A percentile compares a stretch with the other conserved stretches of the same genome.
Evolutionary conservation across 2,113 vertebrate species (phyloP).

Genomic region (Forbesichthys agassizii): DNA sequence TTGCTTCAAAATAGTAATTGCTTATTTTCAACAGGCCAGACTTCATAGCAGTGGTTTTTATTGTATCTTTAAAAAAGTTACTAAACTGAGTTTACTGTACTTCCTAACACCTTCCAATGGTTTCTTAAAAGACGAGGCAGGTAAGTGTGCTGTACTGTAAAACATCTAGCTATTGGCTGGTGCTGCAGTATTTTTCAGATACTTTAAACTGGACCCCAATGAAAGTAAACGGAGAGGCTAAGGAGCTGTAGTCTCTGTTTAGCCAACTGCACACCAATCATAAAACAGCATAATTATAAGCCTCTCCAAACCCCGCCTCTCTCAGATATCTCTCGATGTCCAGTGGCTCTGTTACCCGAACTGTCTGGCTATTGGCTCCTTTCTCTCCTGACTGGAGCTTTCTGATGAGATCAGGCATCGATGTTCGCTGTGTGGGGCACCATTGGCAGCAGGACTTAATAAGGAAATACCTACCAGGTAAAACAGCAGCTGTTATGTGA

Average conservation of each 20-base stretch:
- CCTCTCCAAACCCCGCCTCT: slow-evolving; percentile 71
- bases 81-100: slow-evolving; percentile 2
- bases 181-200: neutral
- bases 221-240: neutral
- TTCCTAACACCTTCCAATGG: neutral
- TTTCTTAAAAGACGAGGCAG: neutral
- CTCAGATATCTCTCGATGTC: slow-evolving; percentile 67
- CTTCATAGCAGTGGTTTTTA: too few species aligned
- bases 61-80: too few species aligned
- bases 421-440: slow-evolving; percentile 64
- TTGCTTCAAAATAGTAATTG: too few species aligned
- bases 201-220: neutral
- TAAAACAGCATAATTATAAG: slow-evolving; percentile 56
- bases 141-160: neutral
- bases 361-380: slow-evolving; percentile 74
- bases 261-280: slow-evolving; percentile 45
- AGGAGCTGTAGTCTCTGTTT: neutral
- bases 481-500: too few species aligned
- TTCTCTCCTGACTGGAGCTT: slow-evolving; percentile 69
- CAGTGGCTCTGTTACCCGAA: slow-evolving; percentile 78
- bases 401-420: slow-evolving; percentile 62
- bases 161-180: neutral
- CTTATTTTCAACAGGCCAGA: too few species aligned
- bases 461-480: slow-evolving; percentile 75
- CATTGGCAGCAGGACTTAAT: slow-evolving; percentile 86